A percentile compares a stretch with the other conserved stretches of the same genome.
phyloP scores from a whole-genome alignment of 2,888 invertebrate genomes.

The Labia minor region DNA sequence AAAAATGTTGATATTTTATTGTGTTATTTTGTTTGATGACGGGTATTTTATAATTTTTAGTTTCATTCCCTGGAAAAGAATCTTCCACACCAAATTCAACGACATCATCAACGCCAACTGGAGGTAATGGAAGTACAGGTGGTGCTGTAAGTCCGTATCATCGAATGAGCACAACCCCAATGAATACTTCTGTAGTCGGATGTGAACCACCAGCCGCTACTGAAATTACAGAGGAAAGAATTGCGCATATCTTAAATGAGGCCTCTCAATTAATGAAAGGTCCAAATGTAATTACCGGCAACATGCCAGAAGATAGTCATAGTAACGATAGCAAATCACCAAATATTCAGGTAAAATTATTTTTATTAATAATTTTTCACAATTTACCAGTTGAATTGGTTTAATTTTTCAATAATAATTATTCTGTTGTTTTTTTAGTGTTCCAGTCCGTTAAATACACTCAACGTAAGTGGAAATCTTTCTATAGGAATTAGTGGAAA shows the following conservation, averaged over 20 bases:
- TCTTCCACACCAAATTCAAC: neutral
- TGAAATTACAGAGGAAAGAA: conserved; percentile 77
- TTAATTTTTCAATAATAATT: conserved; percentile 22
- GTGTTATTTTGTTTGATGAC: neutral
- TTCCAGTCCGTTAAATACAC: neutral
- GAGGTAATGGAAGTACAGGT: neutral
- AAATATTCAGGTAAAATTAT: conserved; percentile 30
- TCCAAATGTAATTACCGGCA: neutral
- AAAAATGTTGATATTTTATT: no score
- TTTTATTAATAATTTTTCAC: neutral
- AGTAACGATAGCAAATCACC: conserved; percentile 75
- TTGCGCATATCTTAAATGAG: conserved; percentile 86
- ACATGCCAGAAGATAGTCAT: conserved; percentile 48
- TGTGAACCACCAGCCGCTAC: neutral
- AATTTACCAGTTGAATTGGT: no score
- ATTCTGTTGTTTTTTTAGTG: conserved; percentile 6
- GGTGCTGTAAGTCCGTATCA: neutral
- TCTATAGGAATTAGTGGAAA: neutral
- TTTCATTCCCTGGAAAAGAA: neutral
- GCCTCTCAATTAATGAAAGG: conserved; percentile 82
- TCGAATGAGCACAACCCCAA: neutral
- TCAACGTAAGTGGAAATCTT: neutral
- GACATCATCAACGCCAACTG: neutral
- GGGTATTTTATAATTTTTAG: conserved; percentile 8
- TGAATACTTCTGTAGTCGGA: neutral